Conservation (phyloP, 2,888 invertebrate genomes). For the Hyalella azteca region DNA sequence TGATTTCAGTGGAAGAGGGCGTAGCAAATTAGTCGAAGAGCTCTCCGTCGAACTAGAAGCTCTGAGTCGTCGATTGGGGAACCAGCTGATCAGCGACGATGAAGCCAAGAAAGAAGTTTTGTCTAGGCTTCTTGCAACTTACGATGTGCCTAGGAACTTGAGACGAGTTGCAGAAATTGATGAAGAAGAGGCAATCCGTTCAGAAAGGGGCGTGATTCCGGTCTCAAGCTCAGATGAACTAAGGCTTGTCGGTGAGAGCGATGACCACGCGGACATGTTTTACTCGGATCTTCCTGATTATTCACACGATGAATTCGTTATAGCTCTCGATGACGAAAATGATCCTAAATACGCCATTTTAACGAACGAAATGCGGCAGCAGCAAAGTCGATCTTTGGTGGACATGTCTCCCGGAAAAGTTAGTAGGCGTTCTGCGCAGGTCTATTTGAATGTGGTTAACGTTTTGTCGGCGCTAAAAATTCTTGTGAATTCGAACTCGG, state of each 20-base stretch:
- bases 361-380: slow-evolving; percentile 43
- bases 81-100: slow-evolving; percentile 24
- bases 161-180: slow-evolving; percentile 56
- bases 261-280: slow-evolving; percentile 54
- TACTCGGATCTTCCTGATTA: slow-evolving; percentile 57
- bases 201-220: slow-evolving; percentile 47
- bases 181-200: slow-evolving; percentile 44
- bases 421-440: slow-evolving; percentile 47
- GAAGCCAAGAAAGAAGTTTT: slow-evolving; percentile 48
- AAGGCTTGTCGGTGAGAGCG: slow-evolving; percentile 52
- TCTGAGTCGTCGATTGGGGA: slow-evolving; percentile 45
- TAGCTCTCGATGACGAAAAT: slow-evolving; percentile 57
- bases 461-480: slow-evolving; percentile 54
- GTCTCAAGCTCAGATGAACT: slow-evolving; percentile 52
- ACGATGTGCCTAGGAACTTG: slow-evolving; percentile 54
- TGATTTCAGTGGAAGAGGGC: slow-evolving; percentile 31
- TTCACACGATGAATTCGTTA: slow-evolving; percentile 57
- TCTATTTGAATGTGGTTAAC: slow-evolving; percentile 55
- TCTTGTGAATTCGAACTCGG: slow-evolving; percentile 55
- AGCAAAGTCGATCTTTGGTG: slow-evolving; percentile 14
- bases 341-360: slow-evolving; percentile 55
- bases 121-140: slow-evolving; percentile 51
- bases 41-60: slow-evolving; percentile 53
- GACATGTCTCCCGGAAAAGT: slow-evolving; percentile 53
- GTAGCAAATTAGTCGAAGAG: slow-evolving; percentile 52